These are phyloP conservation scores for Conopomorpha cramerella DNA, from an alignment of 1,140 invertebrate genomes.

Conservation along the genomic window DNA sequence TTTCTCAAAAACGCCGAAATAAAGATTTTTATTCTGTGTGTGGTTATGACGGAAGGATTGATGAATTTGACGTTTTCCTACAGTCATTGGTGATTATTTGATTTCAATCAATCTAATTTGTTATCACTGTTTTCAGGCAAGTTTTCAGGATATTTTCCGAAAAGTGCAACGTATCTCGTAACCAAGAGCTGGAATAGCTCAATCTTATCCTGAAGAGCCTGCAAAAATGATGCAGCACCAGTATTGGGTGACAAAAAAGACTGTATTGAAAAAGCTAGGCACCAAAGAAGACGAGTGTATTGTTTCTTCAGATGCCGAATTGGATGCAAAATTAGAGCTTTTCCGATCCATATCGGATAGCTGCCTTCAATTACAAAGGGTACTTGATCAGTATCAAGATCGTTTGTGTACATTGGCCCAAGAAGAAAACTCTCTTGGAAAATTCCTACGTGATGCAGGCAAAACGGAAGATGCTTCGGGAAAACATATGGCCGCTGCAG, in stretches of 20 bases:
- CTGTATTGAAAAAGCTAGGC: slow-evolving; percentile 90
- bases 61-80: too few species aligned
- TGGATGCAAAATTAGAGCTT: slow-evolving; percentile 96
- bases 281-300: slow-evolving; percentile 98
- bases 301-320: slow-evolving; percentile 91
- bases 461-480: slow-evolving; percentile 79
- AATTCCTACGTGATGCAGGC: slow-evolving; percentile 94
- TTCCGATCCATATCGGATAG: slow-evolving; percentile 95
- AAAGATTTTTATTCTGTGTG: too few species aligned
- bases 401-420: slow-evolving; percentile 90
- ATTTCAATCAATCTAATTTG: too few species aligned
- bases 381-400: slow-evolving; percentile 95
- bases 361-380: slow-evolving; percentile 83
- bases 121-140: too few species aligned
- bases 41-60: too few species aligned
- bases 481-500: slow-evolving; percentile 92
- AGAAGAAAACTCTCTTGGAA: slow-evolving; percentile 93
- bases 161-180: too few species aligned
- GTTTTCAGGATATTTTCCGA: too few species aligned
- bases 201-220: too few species aligned
- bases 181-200: too few species aligned
- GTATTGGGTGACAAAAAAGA: slow-evolving; percentile 98
- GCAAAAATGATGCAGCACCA: slow-evolving; percentile 83
- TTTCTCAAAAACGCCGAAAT: too few species aligned
- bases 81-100: too few species aligned